Conservation (phyloP, 2,113 vertebrate species). For the Channa maculata region DNA sequence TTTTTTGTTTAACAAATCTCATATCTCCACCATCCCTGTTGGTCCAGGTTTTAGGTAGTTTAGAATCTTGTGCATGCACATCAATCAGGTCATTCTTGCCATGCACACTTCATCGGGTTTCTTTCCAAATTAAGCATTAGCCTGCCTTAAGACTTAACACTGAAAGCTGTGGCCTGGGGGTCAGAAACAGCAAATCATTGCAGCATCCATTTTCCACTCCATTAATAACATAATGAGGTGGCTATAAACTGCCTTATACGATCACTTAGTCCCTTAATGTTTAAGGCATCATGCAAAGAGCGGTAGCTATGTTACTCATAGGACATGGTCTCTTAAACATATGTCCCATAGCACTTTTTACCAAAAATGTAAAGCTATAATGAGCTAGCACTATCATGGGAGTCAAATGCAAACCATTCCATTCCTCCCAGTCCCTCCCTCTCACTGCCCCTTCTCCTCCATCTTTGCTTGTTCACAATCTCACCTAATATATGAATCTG, state of each 20-base stretch:
- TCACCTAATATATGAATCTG: too few species aligned
- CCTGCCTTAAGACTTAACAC: constrained; percentile 11
- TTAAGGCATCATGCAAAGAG: constrained; percentile 37
- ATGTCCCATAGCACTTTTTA: constrained; percentile 16
- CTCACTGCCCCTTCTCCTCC: too few species aligned
- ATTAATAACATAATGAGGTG: constrained; percentile 78
- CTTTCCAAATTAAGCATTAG: constrained; percentile 46
- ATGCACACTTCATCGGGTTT: constrained; percentile 14
- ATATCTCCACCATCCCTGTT: background rate
- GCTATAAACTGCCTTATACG: constrained; percentile 47
- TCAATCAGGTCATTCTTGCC: constrained; percentile 9
- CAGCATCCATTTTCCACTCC: constrained; percentile 66
- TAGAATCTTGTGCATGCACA: background rate
- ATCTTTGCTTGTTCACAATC: too few species aligned
- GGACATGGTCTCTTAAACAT: constrained; percentile 11
- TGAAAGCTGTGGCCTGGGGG: constrained; percentile 37
- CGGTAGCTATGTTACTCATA: constrained; percentile 44
- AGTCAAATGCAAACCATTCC: too few species aligned
- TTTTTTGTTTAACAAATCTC: background rate
- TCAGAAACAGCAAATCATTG: constrained; percentile 9
- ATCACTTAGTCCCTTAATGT: constrained; percentile 62
- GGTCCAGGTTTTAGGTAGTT: background rate
- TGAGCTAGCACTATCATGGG: too few species aligned
- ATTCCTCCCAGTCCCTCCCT: too few species aligned
- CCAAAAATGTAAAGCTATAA: background rate